These are phyloP conservation scores for Dysidea cf. avara DNA, from an alignment of 37 sponge, comb jelly and placozoan species.

Conservation along the genomic window DNA sequence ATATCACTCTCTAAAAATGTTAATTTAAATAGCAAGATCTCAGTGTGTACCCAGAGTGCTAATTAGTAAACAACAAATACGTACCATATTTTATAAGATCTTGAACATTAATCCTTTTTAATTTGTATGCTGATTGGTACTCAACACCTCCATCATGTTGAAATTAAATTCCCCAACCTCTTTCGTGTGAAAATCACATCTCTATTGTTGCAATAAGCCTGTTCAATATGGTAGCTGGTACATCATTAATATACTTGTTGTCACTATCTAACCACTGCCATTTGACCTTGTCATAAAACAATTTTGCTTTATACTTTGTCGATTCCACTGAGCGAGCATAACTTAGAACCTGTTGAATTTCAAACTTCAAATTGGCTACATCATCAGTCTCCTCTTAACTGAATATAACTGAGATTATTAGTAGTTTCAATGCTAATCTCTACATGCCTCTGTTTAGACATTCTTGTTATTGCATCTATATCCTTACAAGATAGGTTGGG, in stretches of 20 bases:
- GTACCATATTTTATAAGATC: constrained; percentile 7
- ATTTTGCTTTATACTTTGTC: constrained; percentile 15
- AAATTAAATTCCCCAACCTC: too few relatives aligned
- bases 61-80: too few relatives aligned
- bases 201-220: too few relatives aligned
- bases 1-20: too few relatives aligned
- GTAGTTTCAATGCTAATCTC: constrained; percentile 29
- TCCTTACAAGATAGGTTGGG: background rate
- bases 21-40: too few relatives aligned
- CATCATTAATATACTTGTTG: constrained; percentile 17
- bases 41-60: too few relatives aligned
- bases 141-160: constrained; percentile 7
- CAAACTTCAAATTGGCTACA: constrained; percentile 15
- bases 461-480: background rate
- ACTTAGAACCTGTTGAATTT: constrained; percentile 6
- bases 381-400: constrained; percentile 13
- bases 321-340: background rate
- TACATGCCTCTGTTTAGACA: constrained; percentile 7
- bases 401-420: constrained; percentile 2
- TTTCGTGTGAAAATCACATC: too few relatives aligned
- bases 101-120: constrained; percentile 17
- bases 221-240: too few relatives aligned
- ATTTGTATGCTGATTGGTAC: background rate
- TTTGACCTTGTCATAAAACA: constrained; percentile 10
- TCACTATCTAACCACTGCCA: constrained; percentile 30